These are phyloP conservation scores for Caenorhabditis elegans DNA, from an alignment of 1,140 invertebrate species.

Conservation along the genomic window DNA sequence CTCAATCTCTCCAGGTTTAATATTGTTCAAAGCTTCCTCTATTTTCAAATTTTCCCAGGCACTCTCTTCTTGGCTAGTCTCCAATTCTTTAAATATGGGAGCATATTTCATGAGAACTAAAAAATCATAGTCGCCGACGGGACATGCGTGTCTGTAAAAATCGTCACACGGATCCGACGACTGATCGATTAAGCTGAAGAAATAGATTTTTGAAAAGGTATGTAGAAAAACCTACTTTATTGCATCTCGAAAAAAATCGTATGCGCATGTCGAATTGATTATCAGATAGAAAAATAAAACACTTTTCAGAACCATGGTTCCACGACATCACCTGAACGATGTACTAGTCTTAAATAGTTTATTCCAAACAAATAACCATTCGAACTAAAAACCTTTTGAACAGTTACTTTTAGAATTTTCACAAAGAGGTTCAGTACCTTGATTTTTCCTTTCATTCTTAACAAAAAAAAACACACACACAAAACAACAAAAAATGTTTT, in stretches of 20 bases:
- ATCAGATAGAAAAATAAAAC: no score
- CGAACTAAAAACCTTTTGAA: no score
- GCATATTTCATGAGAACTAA: not conserved
- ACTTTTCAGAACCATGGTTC: no score
- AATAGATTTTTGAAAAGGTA: not conserved
- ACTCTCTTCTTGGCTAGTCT: not conserved
- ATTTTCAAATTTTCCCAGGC: not conserved
- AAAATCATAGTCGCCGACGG: not conserved
- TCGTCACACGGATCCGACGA: not conserved
- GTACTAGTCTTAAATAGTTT: no score
- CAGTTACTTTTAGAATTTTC: no score
- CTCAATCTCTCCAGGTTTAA: not conserved
- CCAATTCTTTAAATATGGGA: not conserved
- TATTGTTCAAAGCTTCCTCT: not conserved
- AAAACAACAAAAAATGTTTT: no score
- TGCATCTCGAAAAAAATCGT: not conserved
- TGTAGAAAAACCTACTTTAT: not conserved
- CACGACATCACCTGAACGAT: no score
- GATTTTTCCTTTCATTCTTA: no score
- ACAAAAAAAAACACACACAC: no score
- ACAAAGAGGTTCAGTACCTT: no score
- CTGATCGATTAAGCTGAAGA: not conserved
- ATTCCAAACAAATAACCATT: no score
- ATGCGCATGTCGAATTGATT: not conserved
- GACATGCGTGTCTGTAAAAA: not conserved